These are phyloP conservation scores for Isotomurus palustris DNA, from an alignment of 2,888 invertebrate genomes.

Conservation along the genomic window DNA sequence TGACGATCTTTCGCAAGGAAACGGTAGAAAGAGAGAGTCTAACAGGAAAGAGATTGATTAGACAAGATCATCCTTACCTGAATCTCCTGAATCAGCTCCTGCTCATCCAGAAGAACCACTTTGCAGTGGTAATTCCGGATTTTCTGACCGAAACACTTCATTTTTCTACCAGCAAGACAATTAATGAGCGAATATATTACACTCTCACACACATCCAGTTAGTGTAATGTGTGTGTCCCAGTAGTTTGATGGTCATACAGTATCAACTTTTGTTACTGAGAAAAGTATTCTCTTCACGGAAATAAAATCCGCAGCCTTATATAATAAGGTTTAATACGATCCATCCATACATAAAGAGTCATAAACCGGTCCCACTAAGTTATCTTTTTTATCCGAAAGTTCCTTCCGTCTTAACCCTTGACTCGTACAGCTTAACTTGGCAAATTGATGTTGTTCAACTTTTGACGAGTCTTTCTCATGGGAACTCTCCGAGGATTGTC, in stretches of 20 bases:
- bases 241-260: too few species aligned
- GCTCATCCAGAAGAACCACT: slow-evolving; percentile 82
- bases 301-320: slow-evolving; percentile 1
- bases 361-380: slow-evolving; percentile 7
- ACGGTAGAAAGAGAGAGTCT: too few species aligned
- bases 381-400: slow-evolving; percentile 1
- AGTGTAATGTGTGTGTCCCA: too few species aligned
- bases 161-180: slow-evolving; percentile 42
- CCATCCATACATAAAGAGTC: not conserved
- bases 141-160: slow-evolving; percentile 52
- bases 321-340: not conserved
- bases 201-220: not conserved
- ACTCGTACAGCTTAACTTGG: slow-evolving; percentile 7
- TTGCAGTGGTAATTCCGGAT: slow-evolving; percentile 61
- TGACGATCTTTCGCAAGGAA: too few species aligned
- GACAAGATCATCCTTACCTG: slow-evolving; percentile 59
- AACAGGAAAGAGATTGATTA: not conserved
- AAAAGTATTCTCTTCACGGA: slow-evolving; percentile 6
- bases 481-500: too few species aligned
- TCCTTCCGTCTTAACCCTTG: slow-evolving; percentile 17
- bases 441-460: slow-evolving; percentile 7
- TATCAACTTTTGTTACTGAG: not conserved
- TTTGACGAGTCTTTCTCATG: not conserved
- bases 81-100: slow-evolving; percentile 82
- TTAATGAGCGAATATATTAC: not conserved